These are phyloP conservation scores for Synergus laeviventris DNA, from an alignment of 2,888 invertebrate species.

Conservation along the genomic window DNA sequence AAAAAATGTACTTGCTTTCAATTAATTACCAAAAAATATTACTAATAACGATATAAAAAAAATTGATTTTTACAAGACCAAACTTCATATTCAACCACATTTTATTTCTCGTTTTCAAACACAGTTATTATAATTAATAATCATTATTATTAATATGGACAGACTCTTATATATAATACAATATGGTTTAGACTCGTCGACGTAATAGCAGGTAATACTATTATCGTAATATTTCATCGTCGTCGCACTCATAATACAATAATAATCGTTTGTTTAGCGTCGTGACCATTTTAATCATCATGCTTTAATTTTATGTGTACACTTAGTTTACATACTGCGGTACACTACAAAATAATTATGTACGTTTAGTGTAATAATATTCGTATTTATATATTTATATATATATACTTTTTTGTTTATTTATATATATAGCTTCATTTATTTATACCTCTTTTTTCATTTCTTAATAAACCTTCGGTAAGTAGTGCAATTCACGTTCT, in stretches of 20 bases:
- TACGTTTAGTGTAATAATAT: slow-evolving; percentile 68
- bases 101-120: slow-evolving; percentile 77
- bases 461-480: slow-evolving; percentile 64
- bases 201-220: slow-evolving; percentile 75
- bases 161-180: slow-evolving; percentile 76
- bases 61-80: slow-evolving; percentile 47
- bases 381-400: slow-evolving; percentile 59
- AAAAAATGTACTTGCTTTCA: too few relatives aligned
- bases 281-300: slow-evolving; percentile 57
- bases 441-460: slow-evolving; percentile 64
- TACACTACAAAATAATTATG: slow-evolving; percentile 75
- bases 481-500: slow-evolving; percentile 59
- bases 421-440: slow-evolving; percentile 72
- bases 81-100: slow-evolving; percentile 76
- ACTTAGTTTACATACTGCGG: slow-evolving; percentile 74
- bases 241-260: slow-evolving; percentile 67
- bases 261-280: slow-evolving; percentile 67
- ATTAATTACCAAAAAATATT: not conserved
- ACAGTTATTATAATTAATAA: slow-evolving; percentile 77
- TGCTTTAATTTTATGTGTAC: slow-evolving; percentile 68
- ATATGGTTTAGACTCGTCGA: slow-evolving; percentile 75
- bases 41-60: slow-evolving; percentile 6
- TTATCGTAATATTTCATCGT: slow-evolving; percentile 72
- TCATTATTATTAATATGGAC: slow-evolving; percentile 76
- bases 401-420: slow-evolving; percentile 76